Base-by-base conservation (phyloP, 35 echinoderm and acorn worm genomes). In the Chiridota heheva region DNA sequence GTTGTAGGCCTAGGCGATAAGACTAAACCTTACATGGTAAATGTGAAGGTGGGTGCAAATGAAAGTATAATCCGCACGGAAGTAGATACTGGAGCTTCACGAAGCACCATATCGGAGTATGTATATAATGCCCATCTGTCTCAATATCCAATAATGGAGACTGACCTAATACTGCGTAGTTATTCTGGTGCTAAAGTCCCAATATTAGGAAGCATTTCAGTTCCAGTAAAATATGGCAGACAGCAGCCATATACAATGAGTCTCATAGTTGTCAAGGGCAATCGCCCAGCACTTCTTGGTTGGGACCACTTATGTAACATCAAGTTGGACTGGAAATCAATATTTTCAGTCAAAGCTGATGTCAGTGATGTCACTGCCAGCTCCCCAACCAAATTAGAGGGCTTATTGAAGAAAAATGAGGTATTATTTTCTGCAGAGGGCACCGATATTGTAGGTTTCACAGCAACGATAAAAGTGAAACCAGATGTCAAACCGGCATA, bases 321-420 rank as follows among this genome's bases (percentile, higher is more conserved):
- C 41, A 79, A 79, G 42, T 61, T 79, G 31, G 31, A 79, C 41
- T 79, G 75, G 75, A 20, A 60, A 27, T n/a, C 38, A 60, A 79
- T 60, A 39, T 79, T 79, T 33, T 60, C 51, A 5, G 53, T 79
- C 26, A 79, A 24, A 12, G 25, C 48, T n/a, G n/a, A n/a, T n/a
- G n/a, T n/a, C n/a, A n/a, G n/a, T n/a, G n/a, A n/a, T n/a, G n/a
- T n/a, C n/a, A n/a, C n/a, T n/a, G n/a, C n/a, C n/a, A n/a, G n/a
- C n/a, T n/a, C n/a, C n/a, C n/a, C n/a, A n/a, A n/a, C n/a, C n/a
- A n/a, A n/a, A n/a, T n/a, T n/a, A n/a, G n/a, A n/a, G n/a, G n/a
- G n/a, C n/a, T n/a, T n/a, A n/a, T n/a, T n/a, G n/a, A n/a, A n/a
- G n/a, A n/a, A n/a, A n/a, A n/a, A n/a, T n/a, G n/a, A n/a, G n/a